These are phyloP conservation scores for Euphydryas editha DNA, from an alignment of 2,888 invertebrate genomes.

Conservation along the genomic window DNA sequence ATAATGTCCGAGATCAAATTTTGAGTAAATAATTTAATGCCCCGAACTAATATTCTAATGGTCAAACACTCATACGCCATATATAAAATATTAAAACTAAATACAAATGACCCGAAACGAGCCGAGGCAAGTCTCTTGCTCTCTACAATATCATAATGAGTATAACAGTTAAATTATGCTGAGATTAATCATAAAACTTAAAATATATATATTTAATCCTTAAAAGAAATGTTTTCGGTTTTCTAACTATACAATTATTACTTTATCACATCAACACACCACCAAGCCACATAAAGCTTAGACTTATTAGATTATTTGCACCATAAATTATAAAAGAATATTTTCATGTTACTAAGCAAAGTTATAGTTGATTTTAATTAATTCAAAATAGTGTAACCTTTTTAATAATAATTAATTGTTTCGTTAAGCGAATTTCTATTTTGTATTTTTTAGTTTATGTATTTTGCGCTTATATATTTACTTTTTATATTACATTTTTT, in stretches of 20 bases:
- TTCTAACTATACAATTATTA: not conserved
- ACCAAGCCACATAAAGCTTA: not conserved
- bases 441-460: too few species aligned
- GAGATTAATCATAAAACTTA: not conserved
- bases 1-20: conserved; percentile 41
- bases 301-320: not conserved
- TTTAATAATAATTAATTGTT: too few species aligned
- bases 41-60: conserved; percentile 21
- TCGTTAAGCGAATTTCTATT: too few species aligned
- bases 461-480: too few species aligned
- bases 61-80: conserved; percentile 10
- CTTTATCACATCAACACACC: not conserved
- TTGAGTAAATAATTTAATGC: conserved; percentile 39
- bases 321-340: not conserved
- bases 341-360: not conserved
- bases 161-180: conserved; percentile 35
- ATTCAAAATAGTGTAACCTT: too few species aligned
- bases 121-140: conserved; percentile 36
- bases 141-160: conserved; percentile 34
- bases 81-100: conserved; percentile 19
- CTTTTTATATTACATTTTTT: too few species aligned
- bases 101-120: conserved; percentile 18
- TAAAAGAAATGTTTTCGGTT: not conserved
- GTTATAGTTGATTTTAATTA: too few species aligned
- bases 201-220: not conserved